Base-by-base conservation (phyloP, 1,140 invertebrate species). In the Platorchestia sp. region DNA sequence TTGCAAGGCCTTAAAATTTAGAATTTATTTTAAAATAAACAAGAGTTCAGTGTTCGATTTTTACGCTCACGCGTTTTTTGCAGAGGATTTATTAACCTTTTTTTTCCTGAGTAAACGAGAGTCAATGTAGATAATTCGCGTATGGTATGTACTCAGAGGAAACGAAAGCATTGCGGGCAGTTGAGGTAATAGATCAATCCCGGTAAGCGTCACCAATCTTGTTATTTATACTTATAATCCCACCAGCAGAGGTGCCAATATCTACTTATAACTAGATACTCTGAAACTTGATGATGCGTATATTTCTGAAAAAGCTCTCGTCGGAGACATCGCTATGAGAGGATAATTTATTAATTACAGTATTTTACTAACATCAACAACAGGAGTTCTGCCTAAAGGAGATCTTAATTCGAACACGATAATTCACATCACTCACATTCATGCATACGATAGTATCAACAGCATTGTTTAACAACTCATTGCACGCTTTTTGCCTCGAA, bases 321-420 rank as follows among this genome's bases (percentile, higher is more conserved):
- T 93, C 91, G 41, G 87, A 93, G 19, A 93, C 3, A 45, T 93
- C 7, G 41, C 87, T 90, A 90, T 93, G 45, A 93, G 44, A 45
- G 16, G 44, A 93, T 93, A 93, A 89, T 89, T 89, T 47, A 93
- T 16, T 93, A 93, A 10, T 93, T 90, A 90, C 87, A 90, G 91
- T 93, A 93, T 45, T 93, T 93, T 93, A 93, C 91, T 45, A 93
- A 93, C 91, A 93, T 47, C 91, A 93, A 93, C 91, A 93, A 93
- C 45, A 93, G 41, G 41, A 47, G 45, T 47, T 45, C 45, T 93
- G 41, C 36, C 40, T 44, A n/a, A 47, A 27, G 40, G 45, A 93
- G 43, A 93, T 47, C 91, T 93, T 93, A 93, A 93, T 44, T 40
- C 40, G 43, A 47, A 93, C 91, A 45, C 45, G 40, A 47, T 44